Evolutionary conservation across 2,888 invertebrate genomes (phyloP).

Genomic region (Parnassius smintheus): DNA sequence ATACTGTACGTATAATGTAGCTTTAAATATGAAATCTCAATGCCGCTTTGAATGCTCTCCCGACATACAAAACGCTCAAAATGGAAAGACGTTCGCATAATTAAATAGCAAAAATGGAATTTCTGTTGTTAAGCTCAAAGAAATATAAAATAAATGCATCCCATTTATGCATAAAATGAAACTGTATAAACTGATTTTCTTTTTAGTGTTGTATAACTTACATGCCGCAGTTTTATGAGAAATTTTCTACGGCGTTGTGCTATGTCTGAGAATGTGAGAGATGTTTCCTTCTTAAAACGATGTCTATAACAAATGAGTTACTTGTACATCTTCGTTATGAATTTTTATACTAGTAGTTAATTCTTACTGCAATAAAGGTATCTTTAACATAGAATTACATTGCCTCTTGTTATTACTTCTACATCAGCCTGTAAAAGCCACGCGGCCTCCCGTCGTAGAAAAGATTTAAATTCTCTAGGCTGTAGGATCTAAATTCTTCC

Average conservation of each 20-base stretch:
- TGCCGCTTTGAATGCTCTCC: slow-evolving; percentile 7
- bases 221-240: slow-evolving; percentile 9
- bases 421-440: too few relatives aligned
- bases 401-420: too few relatives aligned
- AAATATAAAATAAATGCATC: too few relatives aligned
- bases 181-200: slow-evolving; percentile 21
- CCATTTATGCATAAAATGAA: slow-evolving; percentile 16
- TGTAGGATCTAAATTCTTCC: too few relatives aligned
- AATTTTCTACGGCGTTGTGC: slow-evolving; percentile 4
- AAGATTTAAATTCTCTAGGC: too few relatives aligned
- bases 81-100: slow-evolving; percentile 21
- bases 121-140: slow-evolving; percentile 13
- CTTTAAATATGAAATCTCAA: slow-evolving; percentile 12
- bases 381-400: too few relatives aligned
- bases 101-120: slow-evolving; percentile 24
- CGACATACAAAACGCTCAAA: slow-evolving; percentile 7
- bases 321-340: background rate
- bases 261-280: slow-evolving; percentile 9
- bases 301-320: slow-evolving; percentile 7
- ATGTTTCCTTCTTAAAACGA: slow-evolving; percentile 6
- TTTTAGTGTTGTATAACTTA: slow-evolving; percentile 2
- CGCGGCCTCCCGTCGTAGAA: too few relatives aligned
- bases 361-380: too few relatives aligned
- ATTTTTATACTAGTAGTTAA: too few relatives aligned
- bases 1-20: too few relatives aligned